Evolutionary conservation across 2,888 invertebrate species (phyloP), one percentile per base, ranked within the genome.

Genomic region (Folsomia manolachei): DNA sequence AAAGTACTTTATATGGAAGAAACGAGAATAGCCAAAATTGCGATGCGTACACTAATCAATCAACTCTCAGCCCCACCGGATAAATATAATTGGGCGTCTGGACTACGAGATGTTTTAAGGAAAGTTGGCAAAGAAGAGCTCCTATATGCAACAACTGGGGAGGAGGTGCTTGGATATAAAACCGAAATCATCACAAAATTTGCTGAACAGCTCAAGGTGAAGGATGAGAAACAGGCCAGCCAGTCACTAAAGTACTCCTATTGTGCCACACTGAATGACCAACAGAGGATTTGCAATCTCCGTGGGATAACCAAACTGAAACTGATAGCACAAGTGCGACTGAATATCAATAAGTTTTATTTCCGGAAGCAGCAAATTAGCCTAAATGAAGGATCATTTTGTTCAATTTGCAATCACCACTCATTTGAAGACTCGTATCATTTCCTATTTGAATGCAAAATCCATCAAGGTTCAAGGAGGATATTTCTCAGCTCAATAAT

Each of bases 381-480:
- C 39, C 39, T 39, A 39, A 14, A 14, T 4, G 39, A 4, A 39
- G 14, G 39, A 1, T 0, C 1, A n/a, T 27, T 1, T 11, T 63
- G 63, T 27, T 18, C 63, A n/a, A 27, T 63, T 9, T 63, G 27
- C 23, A 27, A 63, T n/a, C 4, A n/a, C 1, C 18, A 63, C 1
- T 2, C n/a, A 18, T 27, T 9, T 63, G 63, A 63, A 27, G 63
- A 63, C n/a, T 26, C 39, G 2, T 63, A 18, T 21, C 63, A 63
- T 63, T 63, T 63, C n/a, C 27, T 63, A 23, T 64, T 64, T 64
- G 64, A 64, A 64, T 64, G 64, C 27, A 64, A 27, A 64, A 64
- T 64, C 11, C 63, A 63, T 7, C 27, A 24, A 11, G 63, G 63
- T 7, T 63, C 63, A 25, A 27, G 63, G 27, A 63, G 27, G 11